Conservation (phyloP, 2,888 invertebrate species). For the Nephrotoma appendiculata region DNA sequence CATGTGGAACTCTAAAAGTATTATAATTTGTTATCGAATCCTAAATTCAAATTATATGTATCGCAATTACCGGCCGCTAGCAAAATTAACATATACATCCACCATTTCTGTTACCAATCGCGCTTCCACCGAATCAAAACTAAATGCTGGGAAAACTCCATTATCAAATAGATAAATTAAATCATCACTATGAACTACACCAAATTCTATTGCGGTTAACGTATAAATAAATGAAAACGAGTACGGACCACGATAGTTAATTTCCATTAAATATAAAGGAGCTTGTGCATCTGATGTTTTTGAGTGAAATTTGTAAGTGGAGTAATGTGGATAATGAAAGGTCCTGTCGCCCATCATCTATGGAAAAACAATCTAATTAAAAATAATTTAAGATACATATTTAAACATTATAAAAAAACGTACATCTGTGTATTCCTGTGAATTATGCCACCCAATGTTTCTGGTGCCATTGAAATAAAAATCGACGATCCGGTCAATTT, state of each 20-base stretch:
- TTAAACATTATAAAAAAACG: constrained; percentile 5
- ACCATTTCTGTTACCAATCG: neutral
- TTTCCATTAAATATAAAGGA: neutral
- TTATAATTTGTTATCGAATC: too few relatives aligned
- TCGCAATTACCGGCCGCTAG: neutral
- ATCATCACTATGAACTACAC: constrained; percentile 36
- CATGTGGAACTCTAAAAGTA: neutral
- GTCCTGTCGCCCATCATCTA: constrained; percentile 36
- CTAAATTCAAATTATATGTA: too few relatives aligned
- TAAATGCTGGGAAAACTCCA: neutral
- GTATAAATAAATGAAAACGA: neutral
- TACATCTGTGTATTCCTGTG: constrained; percentile 22
- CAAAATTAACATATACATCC: neutral
- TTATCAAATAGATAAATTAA: neutral
- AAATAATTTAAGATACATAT: neutral
- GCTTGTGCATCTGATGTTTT: neutral
- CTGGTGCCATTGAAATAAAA: constrained; percentile 23
- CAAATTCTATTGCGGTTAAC: neutral
- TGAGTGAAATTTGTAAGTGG: constrained; percentile 18
- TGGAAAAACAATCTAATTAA: constrained; percentile 6
- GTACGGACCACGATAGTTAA: neutral
- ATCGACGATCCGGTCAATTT: constrained; percentile 13
- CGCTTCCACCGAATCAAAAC: neutral
- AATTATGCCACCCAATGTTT: constrained; percentile 19
- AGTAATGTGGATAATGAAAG: constrained; percentile 34